phyloP scores from a whole-genome alignment of 2,888 invertebrate species.

The Erebia palarica region DNA sequence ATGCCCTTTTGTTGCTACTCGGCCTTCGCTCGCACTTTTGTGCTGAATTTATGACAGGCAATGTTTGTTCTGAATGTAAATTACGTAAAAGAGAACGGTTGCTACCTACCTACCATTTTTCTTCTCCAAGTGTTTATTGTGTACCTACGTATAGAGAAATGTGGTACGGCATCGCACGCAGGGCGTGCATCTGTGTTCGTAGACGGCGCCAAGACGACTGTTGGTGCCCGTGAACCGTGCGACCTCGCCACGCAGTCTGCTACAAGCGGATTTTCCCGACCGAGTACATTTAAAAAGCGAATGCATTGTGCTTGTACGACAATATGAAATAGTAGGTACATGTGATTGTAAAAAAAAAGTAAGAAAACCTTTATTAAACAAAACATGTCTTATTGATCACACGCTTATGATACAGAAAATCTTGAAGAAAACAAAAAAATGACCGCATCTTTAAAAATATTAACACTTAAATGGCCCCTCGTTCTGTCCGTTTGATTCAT shows the following conservation, averaged over 20 bases:
- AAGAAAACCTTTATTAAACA: background rate
- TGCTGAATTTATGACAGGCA: conserved; percentile 77
- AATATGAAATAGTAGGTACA: background rate
- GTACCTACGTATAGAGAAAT: conserved; percentile 15
- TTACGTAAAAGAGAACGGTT: conserved; percentile 47
- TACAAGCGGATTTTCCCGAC: conserved; percentile 52
- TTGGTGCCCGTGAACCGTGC: conserved; percentile 46
- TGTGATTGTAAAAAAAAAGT: background rate
- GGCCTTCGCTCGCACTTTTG: conserved; percentile 78
- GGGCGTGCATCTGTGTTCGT: conserved; percentile 45
- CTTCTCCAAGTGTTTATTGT: conserved; percentile 17
- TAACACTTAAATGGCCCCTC: conserved; percentile 75
- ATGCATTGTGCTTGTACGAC: conserved; percentile 5
- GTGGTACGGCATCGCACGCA: conserved; percentile 26
- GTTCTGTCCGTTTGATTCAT: conserved; percentile 77
- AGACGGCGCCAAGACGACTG: conserved; percentile 66
- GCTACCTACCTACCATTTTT: conserved; percentile 19
- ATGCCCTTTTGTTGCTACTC: conserved; percentile 80
- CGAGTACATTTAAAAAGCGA: conserved; percentile 48
- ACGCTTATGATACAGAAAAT: conserved; percentile 2
- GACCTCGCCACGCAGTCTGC: conserved; percentile 71
- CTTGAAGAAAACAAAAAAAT: conserved; percentile 29
- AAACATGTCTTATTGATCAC: conserved; percentile 13
- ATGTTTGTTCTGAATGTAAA: conserved; percentile 78
- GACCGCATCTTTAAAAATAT: conserved; percentile 62